Evolutionary conservation across 1,140 invertebrate genomes (phyloP), one percentile per base, ranked within the genome.

Genomic region (Cataglyphis hispanica): DNA sequence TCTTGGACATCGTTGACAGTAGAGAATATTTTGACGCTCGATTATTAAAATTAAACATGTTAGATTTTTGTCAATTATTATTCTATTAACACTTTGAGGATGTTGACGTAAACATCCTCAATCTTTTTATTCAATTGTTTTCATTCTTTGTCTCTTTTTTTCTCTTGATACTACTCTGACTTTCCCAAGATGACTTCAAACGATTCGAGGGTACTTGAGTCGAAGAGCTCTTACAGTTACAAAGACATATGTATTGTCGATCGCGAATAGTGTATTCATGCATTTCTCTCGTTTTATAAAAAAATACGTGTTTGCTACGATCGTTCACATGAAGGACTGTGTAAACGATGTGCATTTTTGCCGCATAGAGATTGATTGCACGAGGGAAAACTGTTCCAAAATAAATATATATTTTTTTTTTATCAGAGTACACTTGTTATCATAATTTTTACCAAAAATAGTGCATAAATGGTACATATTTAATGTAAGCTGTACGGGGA

Each of bases 161-260:
- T 80, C 50, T 76, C 86, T 85, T 22, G 25, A 22, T 34, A 31
- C 19, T 34, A 46, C 53, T 72, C 40, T 4, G n/a, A 43, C 67
- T 77, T 67, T 75, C 72, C 53, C 74, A 88, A 69, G 74, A 90
- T 90, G 86, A 88, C 86, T 90, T 90, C 86, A 89, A 90, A 88
- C 78, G 83, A 67, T 90, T 83, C 67, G 84, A 86, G 89, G 75
- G 78, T 66, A 66, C 89, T 90, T 64, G 72, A 90, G 84, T 53
- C 84, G 50, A 90, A 90, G 88, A 75, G 78, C 86, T 86, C 88
- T 90, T 78, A 64, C 72, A 90, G 77, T 86, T 86, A 86, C 83
- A 83, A 87, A 90, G 88, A 88, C 83, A 88, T 84, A 88, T 61
- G 77, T 78, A 84, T 84, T 90, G 75, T 67, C 85, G 85, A 90